Evolutionary conservation across 2,888 invertebrate species (phyloP).

Genomic region (Parasteatoda lunata): DNA sequence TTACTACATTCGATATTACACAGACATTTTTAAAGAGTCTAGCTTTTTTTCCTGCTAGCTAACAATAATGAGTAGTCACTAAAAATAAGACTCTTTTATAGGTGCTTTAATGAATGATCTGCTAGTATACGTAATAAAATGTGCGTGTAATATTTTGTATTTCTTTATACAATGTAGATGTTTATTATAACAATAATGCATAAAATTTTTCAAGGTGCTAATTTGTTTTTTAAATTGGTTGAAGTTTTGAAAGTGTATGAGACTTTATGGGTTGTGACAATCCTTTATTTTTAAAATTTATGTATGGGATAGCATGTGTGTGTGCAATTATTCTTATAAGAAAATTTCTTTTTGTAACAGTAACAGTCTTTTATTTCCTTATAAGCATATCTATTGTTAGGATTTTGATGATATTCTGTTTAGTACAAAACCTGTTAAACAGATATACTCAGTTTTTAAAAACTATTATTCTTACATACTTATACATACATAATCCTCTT

Average conservation of each 20-base stretch:
- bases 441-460: too few species aligned
- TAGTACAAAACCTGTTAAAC: too few species aligned
- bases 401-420: too few species aligned
- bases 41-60: conserved; percentile 20
- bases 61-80: neutral
- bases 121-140: neutral
- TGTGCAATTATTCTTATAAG: too few species aligned
- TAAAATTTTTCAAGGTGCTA: neutral
- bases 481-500: too few species aligned
- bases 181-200: neutral
- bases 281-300: too few species aligned
- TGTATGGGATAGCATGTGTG: too few species aligned
- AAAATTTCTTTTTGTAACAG: too few species aligned
- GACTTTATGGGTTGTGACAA: too few species aligned
- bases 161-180: neutral
- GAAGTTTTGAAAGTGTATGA: neutral
- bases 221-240: neutral
- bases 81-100: neutral
- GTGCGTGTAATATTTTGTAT: neutral
- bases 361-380: too few species aligned
- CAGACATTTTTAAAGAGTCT: conserved; percentile 65
- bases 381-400: too few species aligned
- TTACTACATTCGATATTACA: conserved; percentile 88
- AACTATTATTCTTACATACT: too few species aligned
- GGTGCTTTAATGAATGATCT: neutral